Evolutionary conservation across 2,113 vertebrate species (phyloP).

Genomic region (Xiphophorus maculatus): DNA sequence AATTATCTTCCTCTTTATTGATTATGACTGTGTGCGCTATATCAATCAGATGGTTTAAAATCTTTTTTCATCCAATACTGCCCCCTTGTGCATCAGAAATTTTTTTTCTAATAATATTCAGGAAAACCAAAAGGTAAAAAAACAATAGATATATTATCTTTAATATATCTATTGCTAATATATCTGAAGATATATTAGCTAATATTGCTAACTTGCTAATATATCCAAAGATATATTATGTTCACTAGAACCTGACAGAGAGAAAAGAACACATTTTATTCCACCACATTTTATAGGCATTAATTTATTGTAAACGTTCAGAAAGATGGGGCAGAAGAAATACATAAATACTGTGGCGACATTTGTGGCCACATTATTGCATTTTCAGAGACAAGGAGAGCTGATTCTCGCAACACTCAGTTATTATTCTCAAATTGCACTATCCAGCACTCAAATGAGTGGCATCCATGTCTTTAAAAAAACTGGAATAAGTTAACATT

Average conservation of each 20-base stretch:
- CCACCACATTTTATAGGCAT: constrained; percentile 72
- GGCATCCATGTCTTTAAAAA: not conserved
- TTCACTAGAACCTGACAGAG: not conserved
- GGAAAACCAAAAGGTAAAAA: too few relatives aligned
- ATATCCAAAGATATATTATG: too few relatives aligned
- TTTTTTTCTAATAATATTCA: not conserved
- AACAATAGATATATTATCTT: too few relatives aligned
- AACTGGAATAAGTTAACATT: not conserved
- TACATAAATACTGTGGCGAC: constrained; percentile 46
- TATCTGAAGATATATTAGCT: too few relatives aligned
- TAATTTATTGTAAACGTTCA: constrained; percentile 91
- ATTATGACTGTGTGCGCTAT: not conserved
- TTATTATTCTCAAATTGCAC: not conserved
- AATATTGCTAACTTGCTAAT: too few relatives aligned
- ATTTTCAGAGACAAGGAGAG: constrained; percentile 14
- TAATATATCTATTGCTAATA: too few relatives aligned
- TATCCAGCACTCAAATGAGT: not conserved
- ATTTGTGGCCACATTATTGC: constrained; percentile 17
- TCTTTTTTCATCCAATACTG: constrained; percentile 30
- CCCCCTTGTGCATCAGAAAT: constrained; percentile 53
- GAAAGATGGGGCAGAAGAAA: constrained; percentile 83
- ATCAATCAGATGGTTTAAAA: not conserved
- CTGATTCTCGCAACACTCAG: not conserved
- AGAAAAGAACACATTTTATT: constrained; percentile 3
- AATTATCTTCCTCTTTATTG: not conserved